A percentile compares a stretch with the other conserved stretches of the same genome.
Evolutionary conservation across 1,140 invertebrate species (phyloP).

Genomic region (Hydropsyche tenuis): DNA sequence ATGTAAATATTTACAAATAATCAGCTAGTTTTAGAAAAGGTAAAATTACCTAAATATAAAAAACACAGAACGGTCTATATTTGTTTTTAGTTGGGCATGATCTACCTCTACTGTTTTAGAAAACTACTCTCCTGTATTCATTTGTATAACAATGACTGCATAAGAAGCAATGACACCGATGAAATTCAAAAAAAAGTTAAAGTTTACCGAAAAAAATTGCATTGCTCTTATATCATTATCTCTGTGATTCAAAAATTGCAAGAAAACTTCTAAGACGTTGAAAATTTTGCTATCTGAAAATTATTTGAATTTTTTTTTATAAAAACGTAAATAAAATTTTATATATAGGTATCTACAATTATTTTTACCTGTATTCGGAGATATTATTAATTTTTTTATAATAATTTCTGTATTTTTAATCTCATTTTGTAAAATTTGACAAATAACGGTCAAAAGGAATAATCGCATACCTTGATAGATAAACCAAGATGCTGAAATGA

Average conservation of each 20-base stretch:
- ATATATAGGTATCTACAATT: background rate
- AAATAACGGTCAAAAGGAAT: background rate
- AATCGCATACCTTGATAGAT: slow-evolving; percentile 2
- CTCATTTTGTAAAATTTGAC: slow-evolving; percentile 24
- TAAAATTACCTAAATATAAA: too few species aligned
- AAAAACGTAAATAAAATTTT: background rate
- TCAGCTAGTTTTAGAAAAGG: too few species aligned
- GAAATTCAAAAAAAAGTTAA: slow-evolving; percentile 10
- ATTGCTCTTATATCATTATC: background rate
- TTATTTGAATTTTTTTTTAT: too few species aligned
- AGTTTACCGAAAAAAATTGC: background rate
- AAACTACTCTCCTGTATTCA: background rate
- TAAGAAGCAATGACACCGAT: background rate
- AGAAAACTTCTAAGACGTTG: background rate
- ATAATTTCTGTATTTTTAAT: background rate
- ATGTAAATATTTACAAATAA: too few species aligned
- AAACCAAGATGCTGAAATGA: background rate
- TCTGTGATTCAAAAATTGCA: background rate
- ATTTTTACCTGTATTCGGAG: background rate
- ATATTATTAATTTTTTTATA: slow-evolving; percentile 12
- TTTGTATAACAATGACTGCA: background rate
- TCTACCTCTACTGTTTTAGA: too few species aligned
- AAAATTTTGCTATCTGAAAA: background rate
- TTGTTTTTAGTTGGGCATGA: too few species aligned
- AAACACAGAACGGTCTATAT: too few species aligned